A percentile compares a stretch with the other conserved stretches of the same genome.
phyloP scores from a whole-genome alignment of 2,113 vertebrate species.

The Gymnogyps californianus region DNA sequence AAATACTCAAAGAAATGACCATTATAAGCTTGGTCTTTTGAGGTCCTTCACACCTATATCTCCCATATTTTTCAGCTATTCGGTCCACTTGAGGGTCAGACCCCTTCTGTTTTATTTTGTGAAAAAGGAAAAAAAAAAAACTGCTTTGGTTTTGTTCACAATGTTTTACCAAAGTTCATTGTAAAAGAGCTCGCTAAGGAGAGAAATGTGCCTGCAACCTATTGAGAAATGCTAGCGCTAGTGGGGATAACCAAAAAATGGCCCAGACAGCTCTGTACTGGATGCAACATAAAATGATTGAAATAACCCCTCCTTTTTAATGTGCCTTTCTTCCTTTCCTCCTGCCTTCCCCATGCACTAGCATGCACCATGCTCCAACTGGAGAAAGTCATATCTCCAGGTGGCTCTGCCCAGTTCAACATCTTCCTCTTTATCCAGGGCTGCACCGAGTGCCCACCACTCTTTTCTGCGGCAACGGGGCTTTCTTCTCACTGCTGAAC shows the following conservation, averaged over 20 bases:
- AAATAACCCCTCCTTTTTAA: not conserved
- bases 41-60: not conserved
- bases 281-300: not conserved
- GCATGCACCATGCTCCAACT: rapidly evolving
- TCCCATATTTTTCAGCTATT: not conserved
- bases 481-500: not conserved
- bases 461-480: not conserved
- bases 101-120: not conserved
- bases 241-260: not conserved
- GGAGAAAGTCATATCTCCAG: rapidly evolving
- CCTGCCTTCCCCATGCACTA: not conserved
- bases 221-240: not conserved
- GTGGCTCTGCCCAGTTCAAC: not conserved
- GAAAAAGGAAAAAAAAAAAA: not conserved
- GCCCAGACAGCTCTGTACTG: not conserved
- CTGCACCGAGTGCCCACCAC: rapidly evolving
- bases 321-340: not conserved
- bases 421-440: not conserved
- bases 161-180: not conserved
- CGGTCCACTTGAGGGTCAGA: not conserved
- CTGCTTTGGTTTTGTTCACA: not conserved
- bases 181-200: not conserved
- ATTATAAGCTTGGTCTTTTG: not conserved
- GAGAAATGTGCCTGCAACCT: not conserved
- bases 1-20: not conserved